These are phyloP conservation scores for Morpho helenor DNA, from an alignment of 2,888 invertebrate species.

Conservation along the genomic window DNA sequence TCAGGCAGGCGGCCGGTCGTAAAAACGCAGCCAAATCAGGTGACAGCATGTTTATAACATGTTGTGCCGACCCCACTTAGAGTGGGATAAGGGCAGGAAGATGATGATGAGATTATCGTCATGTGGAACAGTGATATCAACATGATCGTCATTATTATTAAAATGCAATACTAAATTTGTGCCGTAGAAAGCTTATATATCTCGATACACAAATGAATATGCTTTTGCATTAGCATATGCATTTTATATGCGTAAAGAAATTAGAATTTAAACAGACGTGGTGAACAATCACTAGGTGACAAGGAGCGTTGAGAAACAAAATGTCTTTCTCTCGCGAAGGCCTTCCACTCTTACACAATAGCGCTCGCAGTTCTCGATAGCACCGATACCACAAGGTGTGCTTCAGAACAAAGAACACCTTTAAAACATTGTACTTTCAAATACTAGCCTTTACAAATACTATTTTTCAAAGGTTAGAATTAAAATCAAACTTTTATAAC, in stretches of 20 bases:
- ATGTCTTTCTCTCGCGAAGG: conserved; percentile 68
- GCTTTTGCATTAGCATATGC: conserved; percentile 11
- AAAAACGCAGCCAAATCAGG: no score
- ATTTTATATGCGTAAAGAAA: conserved; percentile 37
- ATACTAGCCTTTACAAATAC: background rate
- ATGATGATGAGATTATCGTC: no score
- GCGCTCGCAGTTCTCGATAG: conserved; percentile 42
- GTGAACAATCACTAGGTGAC: conserved; percentile 59
- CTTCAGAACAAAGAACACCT: conserved; percentile 28
- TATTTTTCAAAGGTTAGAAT: background rate
- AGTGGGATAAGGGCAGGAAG: no score
- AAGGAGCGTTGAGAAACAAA: conserved; percentile 61
- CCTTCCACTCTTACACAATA: conserved; percentile 68
- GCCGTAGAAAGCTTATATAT: conserved; percentile 14
- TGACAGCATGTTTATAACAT: no score
- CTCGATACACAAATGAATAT: conserved; percentile 16
- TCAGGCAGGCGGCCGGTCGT: no score
- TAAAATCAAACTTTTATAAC: no score
- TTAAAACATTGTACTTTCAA: conserved; percentile 5
- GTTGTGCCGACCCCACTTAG: no score
- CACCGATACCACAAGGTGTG: conserved; percentile 32
- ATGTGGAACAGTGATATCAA: no score
- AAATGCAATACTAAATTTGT: no score
- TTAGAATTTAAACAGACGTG: conserved; percentile 46
- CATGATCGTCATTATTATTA: no score